Percentiles rank a stretch among this genome's conserved stretches.
These are phyloP conservation scores for Drosophila varians DNA, from an alignment of 1,140 invertebrate genomes.

Conservation along the genomic window DNA sequence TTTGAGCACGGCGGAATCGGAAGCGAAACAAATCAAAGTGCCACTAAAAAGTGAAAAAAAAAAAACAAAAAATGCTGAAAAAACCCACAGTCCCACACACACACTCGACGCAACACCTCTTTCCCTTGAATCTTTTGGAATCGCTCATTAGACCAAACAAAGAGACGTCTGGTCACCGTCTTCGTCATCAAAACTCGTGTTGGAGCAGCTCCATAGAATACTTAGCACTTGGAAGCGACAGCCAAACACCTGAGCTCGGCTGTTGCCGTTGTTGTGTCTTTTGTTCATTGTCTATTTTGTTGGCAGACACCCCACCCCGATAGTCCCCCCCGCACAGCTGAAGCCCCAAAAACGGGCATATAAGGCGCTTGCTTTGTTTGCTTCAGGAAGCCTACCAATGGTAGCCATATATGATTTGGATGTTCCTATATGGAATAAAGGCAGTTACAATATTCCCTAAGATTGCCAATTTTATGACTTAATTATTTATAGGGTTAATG, in stretches of 20 bases:
- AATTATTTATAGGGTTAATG: background rate
- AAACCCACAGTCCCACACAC: constrained; percentile 35
- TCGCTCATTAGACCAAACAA: constrained; percentile 65
- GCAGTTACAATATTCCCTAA: constrained; percentile 1
- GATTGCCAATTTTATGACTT: background rate
- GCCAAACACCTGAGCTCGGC: constrained; percentile 31
- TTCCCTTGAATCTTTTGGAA: constrained; percentile 1
- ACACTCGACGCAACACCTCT: constrained; percentile 29
- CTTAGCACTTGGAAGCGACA: constrained; percentile 30
- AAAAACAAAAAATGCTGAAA: constrained; percentile 20
- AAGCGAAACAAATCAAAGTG: constrained; percentile 71
- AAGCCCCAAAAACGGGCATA: constrained; percentile 12
- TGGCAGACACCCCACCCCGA: constrained; percentile 26
- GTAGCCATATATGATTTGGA: background rate
- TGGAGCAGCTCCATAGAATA: constrained; percentile 37
- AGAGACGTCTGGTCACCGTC: constrained; percentile 34
- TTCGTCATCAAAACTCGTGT: constrained; percentile 20
- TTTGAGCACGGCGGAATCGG: constrained; percentile 54
- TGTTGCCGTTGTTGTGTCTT: constrained; percentile 36
- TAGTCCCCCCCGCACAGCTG: background rate
- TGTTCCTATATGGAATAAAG: background rate
- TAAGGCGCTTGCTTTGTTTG: constrained; percentile 16
- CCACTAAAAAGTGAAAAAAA: constrained; percentile 42
- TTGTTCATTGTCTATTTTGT: constrained; percentile 30
- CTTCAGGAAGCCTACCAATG: background rate